Conservation (phyloP, 1,140 invertebrate genomes). For the Heterodera schachtii region DNA sequence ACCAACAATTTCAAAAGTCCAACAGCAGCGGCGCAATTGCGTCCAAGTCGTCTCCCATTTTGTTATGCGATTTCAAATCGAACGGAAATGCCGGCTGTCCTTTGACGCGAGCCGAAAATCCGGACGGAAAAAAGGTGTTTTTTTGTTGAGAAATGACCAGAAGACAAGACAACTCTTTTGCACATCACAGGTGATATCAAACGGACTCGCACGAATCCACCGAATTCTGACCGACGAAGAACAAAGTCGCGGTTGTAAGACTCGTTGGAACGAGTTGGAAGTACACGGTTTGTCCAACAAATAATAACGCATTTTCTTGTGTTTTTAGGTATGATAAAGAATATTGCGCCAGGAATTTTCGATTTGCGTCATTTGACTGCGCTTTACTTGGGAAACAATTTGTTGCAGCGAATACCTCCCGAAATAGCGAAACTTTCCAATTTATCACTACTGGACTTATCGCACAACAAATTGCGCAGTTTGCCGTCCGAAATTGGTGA, state of each 20-base stretch:
- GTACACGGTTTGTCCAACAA: conserved; percentile 45
- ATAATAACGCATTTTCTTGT: too few species aligned
- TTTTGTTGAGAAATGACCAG: too few species aligned
- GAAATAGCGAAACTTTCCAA: conserved; percentile 66
- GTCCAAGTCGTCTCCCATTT: neutral
- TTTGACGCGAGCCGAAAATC: conserved; percentile 38
- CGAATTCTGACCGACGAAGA: conserved; percentile 49
- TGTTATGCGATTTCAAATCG: conserved; percentile 16
- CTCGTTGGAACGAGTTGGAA: conserved; percentile 53
- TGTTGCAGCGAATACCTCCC: conserved; percentile 46
- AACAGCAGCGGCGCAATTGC: conserved; percentile 18
- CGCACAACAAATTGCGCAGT: conserved; percentile 87
- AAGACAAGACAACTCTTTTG: neutral
- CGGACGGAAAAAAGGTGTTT: conserved; percentile 44
- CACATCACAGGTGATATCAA: conserved; percentile 37
- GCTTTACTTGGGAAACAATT: conserved; percentile 57
- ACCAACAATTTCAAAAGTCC: conserved; percentile 20
- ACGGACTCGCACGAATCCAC: conserved; percentile 40
- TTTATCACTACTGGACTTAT: conserved; percentile 85
- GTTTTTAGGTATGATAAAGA: conserved; percentile 43
- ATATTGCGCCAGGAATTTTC: conserved; percentile 48
- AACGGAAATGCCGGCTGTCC: conserved; percentile 43
- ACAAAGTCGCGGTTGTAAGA: conserved; percentile 40
- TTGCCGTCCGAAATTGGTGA: conserved; percentile 76
- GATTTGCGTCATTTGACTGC: conserved; percentile 58